These are phyloP conservation scores for Calephelis perditalis DNA, from an alignment of 2,888 invertebrate genomes.

Conservation along the genomic window DNA sequence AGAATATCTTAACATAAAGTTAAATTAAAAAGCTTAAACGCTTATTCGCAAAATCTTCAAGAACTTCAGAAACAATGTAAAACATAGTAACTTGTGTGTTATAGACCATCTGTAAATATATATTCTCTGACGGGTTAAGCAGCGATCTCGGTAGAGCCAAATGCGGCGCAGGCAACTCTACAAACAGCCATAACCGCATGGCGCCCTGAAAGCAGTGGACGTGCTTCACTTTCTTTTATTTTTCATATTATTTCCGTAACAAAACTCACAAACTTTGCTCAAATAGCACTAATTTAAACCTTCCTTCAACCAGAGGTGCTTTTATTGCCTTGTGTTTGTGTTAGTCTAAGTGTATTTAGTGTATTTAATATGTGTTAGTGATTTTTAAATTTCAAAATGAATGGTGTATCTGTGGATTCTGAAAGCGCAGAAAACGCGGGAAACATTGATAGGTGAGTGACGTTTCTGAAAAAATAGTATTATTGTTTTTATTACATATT, in stretches of 20 bases:
- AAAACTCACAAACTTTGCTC: conserved; percentile 19
- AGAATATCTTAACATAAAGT: too few species aligned
- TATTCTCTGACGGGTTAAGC: conserved; percentile 20
- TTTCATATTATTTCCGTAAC: conserved; percentile 31
- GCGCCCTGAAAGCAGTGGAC: conserved; percentile 39
- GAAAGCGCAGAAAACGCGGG: conserved; percentile 44
- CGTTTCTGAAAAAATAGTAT: not conserved
- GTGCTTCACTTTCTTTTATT: conserved; percentile 31
- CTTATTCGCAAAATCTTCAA: too few species aligned
- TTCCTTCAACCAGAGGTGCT: conserved; percentile 32
- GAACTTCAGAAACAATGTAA: too few species aligned
- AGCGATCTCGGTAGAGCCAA: conserved; percentile 21
- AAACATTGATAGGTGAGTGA: conserved; percentile 40
- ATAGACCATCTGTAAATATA: not conserved
- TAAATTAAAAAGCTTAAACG: too few species aligned
- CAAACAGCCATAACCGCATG: conserved; percentile 42
- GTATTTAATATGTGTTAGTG: conserved; percentile 20
- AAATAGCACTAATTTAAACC: conserved; percentile 21
- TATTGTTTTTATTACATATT: too few species aligned
- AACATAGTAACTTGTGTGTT: too few species aligned
- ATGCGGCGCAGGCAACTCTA: conserved; percentile 26
- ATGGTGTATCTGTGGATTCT: conserved; percentile 42
- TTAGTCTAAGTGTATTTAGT: conserved; percentile 32
- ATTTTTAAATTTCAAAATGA: conserved; percentile 40
- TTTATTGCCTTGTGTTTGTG: conserved; percentile 30